Conservation (phyloP, 2,888 invertebrate species). For the Ischnura elegans region DNA sequence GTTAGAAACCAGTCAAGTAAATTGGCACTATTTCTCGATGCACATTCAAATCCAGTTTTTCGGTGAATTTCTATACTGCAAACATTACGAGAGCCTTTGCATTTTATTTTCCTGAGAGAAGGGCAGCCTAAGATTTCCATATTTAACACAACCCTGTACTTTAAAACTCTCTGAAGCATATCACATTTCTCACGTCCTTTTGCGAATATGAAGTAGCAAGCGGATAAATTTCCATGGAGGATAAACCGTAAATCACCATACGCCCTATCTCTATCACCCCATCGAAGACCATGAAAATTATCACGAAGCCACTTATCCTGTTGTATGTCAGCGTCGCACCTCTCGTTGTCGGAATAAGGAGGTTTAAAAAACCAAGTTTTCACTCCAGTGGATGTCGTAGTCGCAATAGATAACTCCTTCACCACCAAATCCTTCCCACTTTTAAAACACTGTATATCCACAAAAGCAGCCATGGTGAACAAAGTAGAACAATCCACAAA, state of each 20-base stretch:
- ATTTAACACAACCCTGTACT: not conserved
- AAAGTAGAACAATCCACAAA: no score
- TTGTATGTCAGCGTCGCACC: not conserved
- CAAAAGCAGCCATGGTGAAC: no score
- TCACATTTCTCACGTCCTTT: not conserved
- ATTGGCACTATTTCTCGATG: not conserved
- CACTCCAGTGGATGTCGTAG: not conserved
- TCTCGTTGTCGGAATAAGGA: not conserved
- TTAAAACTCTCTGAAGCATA: not conserved
- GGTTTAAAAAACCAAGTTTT: not conserved
- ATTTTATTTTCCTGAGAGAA: not conserved
- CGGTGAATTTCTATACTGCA: not conserved
- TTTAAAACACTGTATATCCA: not conserved
- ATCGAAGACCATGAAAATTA: not conserved
- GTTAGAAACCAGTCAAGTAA: not conserved
- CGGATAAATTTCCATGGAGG: not conserved
- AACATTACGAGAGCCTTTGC: not conserved
- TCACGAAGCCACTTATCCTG: not conserved
- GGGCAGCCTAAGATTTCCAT: not conserved
- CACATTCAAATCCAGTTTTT: not conserved
- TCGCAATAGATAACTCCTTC: not conserved
- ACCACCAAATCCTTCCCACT: not conserved
- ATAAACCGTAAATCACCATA: not conserved
- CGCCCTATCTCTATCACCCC: not conserved
- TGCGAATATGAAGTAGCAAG: not conserved